Base-by-base conservation (phyloP, 2,113 vertebrate genomes). In the Chamaea fasciata region DNA sequence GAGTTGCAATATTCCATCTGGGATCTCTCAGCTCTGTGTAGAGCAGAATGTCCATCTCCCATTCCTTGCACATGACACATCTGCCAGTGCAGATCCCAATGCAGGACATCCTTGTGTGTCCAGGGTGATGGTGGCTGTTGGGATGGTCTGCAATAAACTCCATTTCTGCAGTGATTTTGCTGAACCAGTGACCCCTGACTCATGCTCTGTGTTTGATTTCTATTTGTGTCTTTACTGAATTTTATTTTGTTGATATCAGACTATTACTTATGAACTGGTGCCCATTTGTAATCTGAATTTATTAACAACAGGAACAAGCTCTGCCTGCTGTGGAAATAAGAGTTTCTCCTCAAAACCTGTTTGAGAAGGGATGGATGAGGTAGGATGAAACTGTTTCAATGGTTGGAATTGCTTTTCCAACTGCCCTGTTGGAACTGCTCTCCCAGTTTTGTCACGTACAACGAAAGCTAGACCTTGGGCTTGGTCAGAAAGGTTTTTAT, bases 11-110 rank as follows among this genome's bases (percentile, higher is more conserved):
- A 42, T 91, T 83, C 53, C 83, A 68, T 30, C 46, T 49, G 75
- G 39, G 46, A 14, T 41, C 24, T 30, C 59, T 62, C 30, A 60
- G 3, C 31, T 65, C 2, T 55, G 39, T 50, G 28, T 3, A 10
- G 65, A 49, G 42, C 57, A 64, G 49, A 30, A 39, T 5, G 19
- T 44, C 65, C 11, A 9, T 39, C 41, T 77, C 41, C 27, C 10
- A 3, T 4, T 4, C 11, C 44, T 28, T 18, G 13, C 30, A 60
- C 30, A 26, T 23, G 9, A 21, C 1, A 5, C 2, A 0, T 39
- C 53, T 80, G 35, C 83, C 33, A 27, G 44, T 30, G 49, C 62
- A 47, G 20, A 59, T 52, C 20, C 42, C 20, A 23, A 26, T 50
- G 83, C 71, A 83, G 62, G 39, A 35, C 52, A 14, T 0, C 62